A percentile compares a stretch with the other conserved stretches of the same genome.
phyloP scores from a whole-genome alignment of 1,140 invertebrate species.

The Drosophila parvula region DNA sequence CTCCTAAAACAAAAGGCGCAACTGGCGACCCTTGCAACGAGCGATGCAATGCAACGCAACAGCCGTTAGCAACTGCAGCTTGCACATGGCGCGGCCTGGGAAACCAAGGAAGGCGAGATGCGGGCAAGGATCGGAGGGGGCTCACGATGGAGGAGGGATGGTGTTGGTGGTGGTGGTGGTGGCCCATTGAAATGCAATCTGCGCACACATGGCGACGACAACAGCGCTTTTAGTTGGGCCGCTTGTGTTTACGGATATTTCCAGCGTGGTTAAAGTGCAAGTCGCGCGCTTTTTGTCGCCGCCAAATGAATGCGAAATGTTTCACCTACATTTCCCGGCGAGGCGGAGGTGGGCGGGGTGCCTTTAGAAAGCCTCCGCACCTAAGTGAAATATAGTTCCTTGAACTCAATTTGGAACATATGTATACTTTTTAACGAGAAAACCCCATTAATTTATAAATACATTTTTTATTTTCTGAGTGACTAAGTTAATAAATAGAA shows the following conservation, averaged over 20 bases:
- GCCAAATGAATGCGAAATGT: constrained; percentile 47
- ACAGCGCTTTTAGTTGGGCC: constrained; percentile 42
- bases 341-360: too few species aligned
- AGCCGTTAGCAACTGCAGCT: constrained; percentile 46
- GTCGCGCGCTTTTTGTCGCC: constrained; percentile 40
- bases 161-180: background rate
- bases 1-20: constrained; percentile 43
- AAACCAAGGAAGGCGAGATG: constrained; percentile 8
- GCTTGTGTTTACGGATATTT: constrained; percentile 23
- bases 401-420: constrained; percentile 9
- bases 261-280: constrained; percentile 46
- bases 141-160: background rate
- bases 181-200: constrained; percentile 65
- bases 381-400: constrained; percentile 9
- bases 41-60: constrained; percentile 25
- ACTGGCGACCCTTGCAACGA: constrained; percentile 51
- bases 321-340: constrained; percentile 49
- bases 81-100: constrained; percentile 58
- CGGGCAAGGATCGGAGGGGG: constrained; percentile 23
- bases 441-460: background rate
- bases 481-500: too few species aligned
- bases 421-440: constrained; percentile 4
- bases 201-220: constrained; percentile 53
- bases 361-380: background rate
- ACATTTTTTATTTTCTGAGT: too few species aligned